Base-by-base conservation (phyloP, 1,140 invertebrate genomes). In the Catajapyx aquilonaris region DNA sequence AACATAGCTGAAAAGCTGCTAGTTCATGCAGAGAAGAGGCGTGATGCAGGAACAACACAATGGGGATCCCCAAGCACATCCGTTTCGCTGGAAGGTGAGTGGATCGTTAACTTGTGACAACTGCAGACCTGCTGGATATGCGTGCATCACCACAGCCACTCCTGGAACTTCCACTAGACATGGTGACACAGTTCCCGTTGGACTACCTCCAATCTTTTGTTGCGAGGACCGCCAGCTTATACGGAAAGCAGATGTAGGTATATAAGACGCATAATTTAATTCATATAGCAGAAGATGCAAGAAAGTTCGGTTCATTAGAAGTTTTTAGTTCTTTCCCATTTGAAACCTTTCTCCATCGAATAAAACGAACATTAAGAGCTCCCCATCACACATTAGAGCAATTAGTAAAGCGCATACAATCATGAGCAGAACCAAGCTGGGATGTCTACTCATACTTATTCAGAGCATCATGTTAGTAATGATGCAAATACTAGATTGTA, bases 251-350 rank as follows among this genome's bases (percentile, higher is more conserved):
- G 7, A 38, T 53, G 10, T 10, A 47, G 11, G 47, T 50, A 7
- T 56, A 56, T 31, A 55, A 56, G 49, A 49, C 52, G 7, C 53
- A 55, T 44, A 17, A 38, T 13, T 34, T 55, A 18, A 34, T 51
- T 32, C 52, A 55, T 38, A 37, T 55, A 15, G 34, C 50, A 20
- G 39, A 44, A 39, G 49, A 55, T 48, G 47, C 43, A 5, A 40
- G 37, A 35, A 38, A 36, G 19, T 48, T 42, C 46, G 46, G 46
- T 7, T 38, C 35, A 23, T 36, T 54, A 13, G 48, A 55, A 40
- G 37, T 33, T 10, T 45, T 42, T 38, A 47, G 44, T 31, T 38
- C 46, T n/a, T 55, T 53, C 42, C 43, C 42, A 19, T 53, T 52
- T 50, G 51, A 55, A 44, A 53, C 47, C 35, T 50, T 38, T 35